Evolutionary conservation across 2,888 invertebrate genomes (phyloP), one percentile per base, ranked within the genome.

Genomic region (Tenthredo livida): DNA sequence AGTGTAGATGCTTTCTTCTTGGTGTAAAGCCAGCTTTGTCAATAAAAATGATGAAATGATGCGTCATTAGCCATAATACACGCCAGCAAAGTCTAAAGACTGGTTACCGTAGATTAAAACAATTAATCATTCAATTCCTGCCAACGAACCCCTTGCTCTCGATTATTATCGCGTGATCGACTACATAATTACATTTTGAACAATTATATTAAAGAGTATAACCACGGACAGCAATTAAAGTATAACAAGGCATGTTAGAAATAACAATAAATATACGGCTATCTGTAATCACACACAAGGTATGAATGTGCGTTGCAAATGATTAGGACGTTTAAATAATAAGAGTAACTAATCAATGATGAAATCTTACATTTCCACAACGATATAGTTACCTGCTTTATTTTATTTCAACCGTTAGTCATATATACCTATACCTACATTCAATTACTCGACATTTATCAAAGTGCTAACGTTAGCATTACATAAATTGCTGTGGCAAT

Each of bases 131-230:
- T 78, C 58, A 78, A 40, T 58, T 17, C 21, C 2, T 15, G 21
- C 29, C 25, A 6, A 12, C 54, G n/a, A 75, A 73, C 43, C 29
- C 29, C 54, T 15, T 17, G 75, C 5, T 37, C 37, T 84, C 4
- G 70, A 29, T 78, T 77, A 29, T 77, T 78, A 12, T 17, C 78
- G 21, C n/a, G 50, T 75, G 37, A 37, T n/a, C 37, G 78, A 58
- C 58, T 58, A 6, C 12, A 61, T 61, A 61, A 61, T 61, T 21
- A n/a, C 5, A 9, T 21, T 25, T 61, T 21, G 61, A 21, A 61
- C 61, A 61, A 61, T 61, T 50, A 50, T 15, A 4, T 33, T 33
- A 33, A 3, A 33, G 3, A 50, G 50, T 17, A 50, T 50, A 50
- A 17, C 17, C 17, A 50, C 50, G 50, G 12, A 61, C 61, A 61